Base-by-base conservation (phyloP, 2,797 vertebrate genomes). In the Alfaro cultratus region DNA sequence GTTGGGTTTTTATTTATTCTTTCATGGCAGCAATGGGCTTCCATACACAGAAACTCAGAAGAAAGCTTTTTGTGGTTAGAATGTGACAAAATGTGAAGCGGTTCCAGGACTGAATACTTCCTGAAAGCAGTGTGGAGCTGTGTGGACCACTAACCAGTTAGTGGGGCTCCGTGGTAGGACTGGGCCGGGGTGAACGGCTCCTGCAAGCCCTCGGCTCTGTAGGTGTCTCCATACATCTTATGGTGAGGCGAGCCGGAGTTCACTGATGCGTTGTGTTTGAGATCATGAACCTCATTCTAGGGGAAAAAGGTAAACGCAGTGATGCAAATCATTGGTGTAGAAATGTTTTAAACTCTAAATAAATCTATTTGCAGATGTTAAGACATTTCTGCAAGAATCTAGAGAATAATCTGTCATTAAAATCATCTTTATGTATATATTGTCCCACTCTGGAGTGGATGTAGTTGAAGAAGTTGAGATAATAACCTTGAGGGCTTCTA, bases 271-370 rank as follows among this genome's bases (percentile, higher is more conserved):
- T 95, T 97, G 84, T 96, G 96, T 92, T 96, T 97, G 92, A 99
- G 93, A 88, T 99, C 98, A 84, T 98, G 97, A 92, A 99, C 97
- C 94, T 99, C 98, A 94, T 98, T 98, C 99, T 99, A 34, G 92
- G 84, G 9, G 10, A 5, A 70, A 80, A 81, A 13, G 79, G 34
- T n/a, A 53, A 53, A 73, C 1, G 11, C 53, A 57, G 53, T n/a
- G n/a, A 57, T 53, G 23, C 23, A 53, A 53, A 53, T 23, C 21
- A 3, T 53, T 53, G 51, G 51, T 53, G 51, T 11, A 26, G 23
- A 10, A 21, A 51, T 23, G 21, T 53, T 53, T 53, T 26, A 53
- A 53, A 53, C 23, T 47, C 16, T 43, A 11, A 68, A 41, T 39
- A 41, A 68, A 68, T 13, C 8, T 10, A 18, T 15, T 67, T 67